Evolutionary conservation across 2,797 vertebrate species (phyloP), one percentile per base, ranked within the genome.

Genomic region (Sebastes flavidus): DNA sequence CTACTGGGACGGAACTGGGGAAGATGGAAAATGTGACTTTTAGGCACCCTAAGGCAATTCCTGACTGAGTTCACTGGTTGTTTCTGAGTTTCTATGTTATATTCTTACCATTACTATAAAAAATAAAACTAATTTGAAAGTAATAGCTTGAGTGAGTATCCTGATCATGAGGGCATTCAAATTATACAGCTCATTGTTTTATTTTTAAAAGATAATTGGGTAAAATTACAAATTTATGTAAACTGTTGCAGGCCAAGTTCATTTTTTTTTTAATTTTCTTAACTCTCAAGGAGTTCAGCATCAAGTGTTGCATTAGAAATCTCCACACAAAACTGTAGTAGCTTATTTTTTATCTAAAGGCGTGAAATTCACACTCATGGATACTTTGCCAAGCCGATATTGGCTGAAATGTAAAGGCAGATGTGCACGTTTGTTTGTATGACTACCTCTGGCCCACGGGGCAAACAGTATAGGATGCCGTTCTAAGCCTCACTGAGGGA

Each of bases 11-110:
- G 3, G 20, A 81, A 82, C 18, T 74, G 34, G 29, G 55, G 58
- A 80, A 84, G 58, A 87, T 74, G 34, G 66, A 80, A 89, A 73
- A 78, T 80, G 29, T 81, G 72, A 77, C 65, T 87, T 78, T 80
- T 36, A 58, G 70, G 63, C 55, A 83, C 78, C 78, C 66, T 72
- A 8, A 55, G 69, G 82, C 78, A 38, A 36, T 82, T 86, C 34
- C 69, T 77, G 65, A 8, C 34, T 70, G 49, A 61, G 66, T 75
- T 76, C 49, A 34, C 12, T 14, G 34, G 29, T 68, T 74, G 58
- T 70, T 81, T 72, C 60, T 65, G n/a, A 71, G 29, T 80, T 75
- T 65, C 46, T 63, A n/a, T n/a, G 27, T 66, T 80, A 20, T 46
- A 49, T 77, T 67, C 9, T 32, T 54, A 61, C 65, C 4, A 24